phyloP scores from a whole-genome alignment of 2,888 invertebrate genomes.

The Eugnorisma glareosa region DNA sequence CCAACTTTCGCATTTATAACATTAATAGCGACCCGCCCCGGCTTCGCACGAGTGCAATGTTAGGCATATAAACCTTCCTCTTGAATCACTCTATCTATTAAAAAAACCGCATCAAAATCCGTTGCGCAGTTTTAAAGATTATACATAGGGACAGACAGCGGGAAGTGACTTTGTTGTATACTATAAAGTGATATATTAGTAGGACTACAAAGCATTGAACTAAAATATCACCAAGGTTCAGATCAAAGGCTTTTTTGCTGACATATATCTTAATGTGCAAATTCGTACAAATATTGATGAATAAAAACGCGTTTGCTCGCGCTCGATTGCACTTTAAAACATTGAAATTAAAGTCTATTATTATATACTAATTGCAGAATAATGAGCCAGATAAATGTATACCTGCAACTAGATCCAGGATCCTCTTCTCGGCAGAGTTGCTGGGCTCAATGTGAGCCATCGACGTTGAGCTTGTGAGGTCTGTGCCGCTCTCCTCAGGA shows the following conservation, averaged over 20 bases:
- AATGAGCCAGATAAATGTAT: conserved; percentile 7
- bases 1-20: too few species aligned
- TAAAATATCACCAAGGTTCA: not conserved
- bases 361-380: not conserved
- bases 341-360: not conserved
- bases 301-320: not conserved
- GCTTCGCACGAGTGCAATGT: too few species aligned
- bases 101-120: too few species aligned
- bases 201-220: not conserved
- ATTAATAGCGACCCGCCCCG: too few species aligned
- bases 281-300: not conserved
- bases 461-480: conserved; percentile 92
- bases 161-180: too few species aligned
- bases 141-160: too few species aligned
- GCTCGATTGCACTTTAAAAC: not conserved
- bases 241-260: not conserved
- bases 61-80: too few species aligned
- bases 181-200: too few species aligned
- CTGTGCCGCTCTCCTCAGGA: conserved; percentile 88
- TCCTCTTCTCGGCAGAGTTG: conserved; percentile 93
- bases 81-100: too few species aligned
- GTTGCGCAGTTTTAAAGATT: too few species aligned
- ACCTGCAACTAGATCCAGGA: conserved; percentile 93
- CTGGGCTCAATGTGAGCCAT: conserved; percentile 94
- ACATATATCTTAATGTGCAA: not conserved